Conservation (phyloP, 2,797 vertebrate species). For the Rhynchotus rufescens region DNA sequence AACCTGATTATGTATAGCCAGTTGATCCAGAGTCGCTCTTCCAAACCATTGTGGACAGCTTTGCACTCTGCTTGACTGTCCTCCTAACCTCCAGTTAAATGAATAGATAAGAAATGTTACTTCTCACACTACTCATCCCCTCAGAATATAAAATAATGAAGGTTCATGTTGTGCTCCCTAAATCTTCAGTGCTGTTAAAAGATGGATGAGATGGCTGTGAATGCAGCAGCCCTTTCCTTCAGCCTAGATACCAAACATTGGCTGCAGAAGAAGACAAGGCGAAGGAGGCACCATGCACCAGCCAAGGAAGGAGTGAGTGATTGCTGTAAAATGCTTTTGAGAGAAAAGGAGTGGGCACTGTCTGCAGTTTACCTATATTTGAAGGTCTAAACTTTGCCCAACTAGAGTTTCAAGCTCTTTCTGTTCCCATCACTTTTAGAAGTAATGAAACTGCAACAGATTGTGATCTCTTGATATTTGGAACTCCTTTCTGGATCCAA, state of each 20-base stretch:
- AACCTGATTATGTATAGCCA: accelerated
- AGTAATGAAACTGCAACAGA: background rate
- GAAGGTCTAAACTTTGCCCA: background rate
- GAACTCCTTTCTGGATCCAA: background rate
- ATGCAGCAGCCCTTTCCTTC: background rate
- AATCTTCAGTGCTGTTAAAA: background rate
- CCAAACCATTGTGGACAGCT: background rate
- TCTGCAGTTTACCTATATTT: background rate
- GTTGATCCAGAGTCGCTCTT: background rate
- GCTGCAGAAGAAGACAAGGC: background rate
- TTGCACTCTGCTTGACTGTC: background rate
- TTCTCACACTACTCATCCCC: background rate
- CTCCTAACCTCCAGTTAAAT: background rate
- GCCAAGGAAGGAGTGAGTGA: accelerated
- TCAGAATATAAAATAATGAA: background rate
- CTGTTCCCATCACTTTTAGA: background rate
- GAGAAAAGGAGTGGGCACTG: background rate
- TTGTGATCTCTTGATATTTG: background rate
- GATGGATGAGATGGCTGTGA: background rate
- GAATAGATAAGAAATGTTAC: background rate
- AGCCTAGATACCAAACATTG: background rate
- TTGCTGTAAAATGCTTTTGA: background rate
- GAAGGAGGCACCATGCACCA: background rate
- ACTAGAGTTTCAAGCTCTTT: background rate
- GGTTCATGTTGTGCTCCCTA: background rate